Evolutionary conservation across 2,888 invertebrate genomes (phyloP).

Genomic region (Pocota personata): DNA sequence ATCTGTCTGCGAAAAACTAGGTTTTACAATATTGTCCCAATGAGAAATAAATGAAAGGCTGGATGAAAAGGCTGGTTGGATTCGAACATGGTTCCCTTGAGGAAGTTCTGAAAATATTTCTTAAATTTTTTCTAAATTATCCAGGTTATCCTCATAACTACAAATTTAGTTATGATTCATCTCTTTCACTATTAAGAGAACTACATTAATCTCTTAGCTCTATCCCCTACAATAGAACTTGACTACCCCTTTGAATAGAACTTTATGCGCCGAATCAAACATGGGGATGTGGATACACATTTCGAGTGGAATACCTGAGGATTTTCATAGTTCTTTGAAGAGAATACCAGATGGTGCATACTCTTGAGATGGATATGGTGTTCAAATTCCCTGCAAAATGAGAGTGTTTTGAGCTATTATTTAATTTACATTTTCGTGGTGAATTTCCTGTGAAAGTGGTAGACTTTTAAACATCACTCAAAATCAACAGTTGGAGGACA

Average conservation of each 20-base stretch:
- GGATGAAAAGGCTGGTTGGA: too few species aligned
- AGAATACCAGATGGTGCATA: background rate
- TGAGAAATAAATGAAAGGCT: too few species aligned
- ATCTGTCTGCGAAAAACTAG: background rate
- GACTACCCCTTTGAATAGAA: background rate
- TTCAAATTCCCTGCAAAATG: background rate
- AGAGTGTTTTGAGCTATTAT: background rate
- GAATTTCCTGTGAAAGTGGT: background rate
- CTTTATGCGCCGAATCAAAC: constrained; percentile 24
- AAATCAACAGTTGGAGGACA: too few species aligned
- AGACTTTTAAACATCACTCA: background rate
- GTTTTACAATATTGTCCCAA: background rate
- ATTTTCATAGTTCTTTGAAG: background rate
- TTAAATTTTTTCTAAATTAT: background rate
- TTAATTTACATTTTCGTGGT: background rate
- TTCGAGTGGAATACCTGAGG: background rate
- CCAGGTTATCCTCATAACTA: background rate
- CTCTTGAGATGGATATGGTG: background rate
- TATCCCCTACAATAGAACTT: too few species aligned
- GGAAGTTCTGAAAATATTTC: background rate
- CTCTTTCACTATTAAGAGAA: constrained; percentile 1
- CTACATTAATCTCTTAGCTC: background rate
- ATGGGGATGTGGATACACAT: background rate
- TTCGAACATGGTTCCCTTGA: background rate
- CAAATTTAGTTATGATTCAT: background rate